phyloP scores from a whole-genome alignment of 2,113 vertebrate genomes.

The Fukomys damarensis region DNA sequence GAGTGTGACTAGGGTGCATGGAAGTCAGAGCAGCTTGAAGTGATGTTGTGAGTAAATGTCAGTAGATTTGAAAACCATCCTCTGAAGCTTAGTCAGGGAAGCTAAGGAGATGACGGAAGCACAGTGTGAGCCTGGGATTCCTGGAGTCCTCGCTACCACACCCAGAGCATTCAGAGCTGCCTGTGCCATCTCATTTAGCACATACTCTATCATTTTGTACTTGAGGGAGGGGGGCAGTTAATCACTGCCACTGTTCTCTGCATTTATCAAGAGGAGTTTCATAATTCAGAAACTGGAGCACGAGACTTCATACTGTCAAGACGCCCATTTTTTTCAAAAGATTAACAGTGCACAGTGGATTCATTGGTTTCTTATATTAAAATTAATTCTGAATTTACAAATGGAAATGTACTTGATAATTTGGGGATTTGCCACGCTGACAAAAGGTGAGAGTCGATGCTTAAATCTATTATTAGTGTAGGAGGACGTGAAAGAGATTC shows the following conservation, averaged over 20 bases:
- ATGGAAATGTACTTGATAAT: background rate
- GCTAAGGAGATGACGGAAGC: slow-evolving; percentile 20
- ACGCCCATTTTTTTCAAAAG: background rate
- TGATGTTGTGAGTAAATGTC: slow-evolving; percentile 54
- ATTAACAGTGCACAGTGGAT: background rate
- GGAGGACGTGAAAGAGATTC: background rate
- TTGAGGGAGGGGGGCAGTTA: slow-evolving; percentile 24
- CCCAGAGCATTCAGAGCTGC: slow-evolving; percentile 47
- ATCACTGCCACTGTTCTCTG: background rate
- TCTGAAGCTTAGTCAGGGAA: slow-evolving; percentile 11
- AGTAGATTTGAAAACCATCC: slow-evolving; percentile 33
- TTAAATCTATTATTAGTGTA: background rate
- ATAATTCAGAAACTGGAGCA: background rate
- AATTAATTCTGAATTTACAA: slow-evolving; percentile 43
- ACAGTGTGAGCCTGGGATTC: background rate
- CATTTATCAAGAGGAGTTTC: background rate
- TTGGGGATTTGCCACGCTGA: slow-evolving; percentile 1
- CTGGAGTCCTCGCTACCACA: background rate
- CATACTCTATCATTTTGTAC: slow-evolving; percentile 8
- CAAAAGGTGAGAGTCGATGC: background rate
- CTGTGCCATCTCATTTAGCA: slow-evolving; percentile 45
- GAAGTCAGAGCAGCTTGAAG: background rate
- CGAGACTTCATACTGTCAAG: background rate
- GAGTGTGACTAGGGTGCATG: background rate
- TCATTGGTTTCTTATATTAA: background rate